Percentiles rank a stretch among this genome's conserved stretches.
phyloP scores from a whole-genome alignment of 1,140 invertebrate species.

The Drepana arcuata region DNA sequence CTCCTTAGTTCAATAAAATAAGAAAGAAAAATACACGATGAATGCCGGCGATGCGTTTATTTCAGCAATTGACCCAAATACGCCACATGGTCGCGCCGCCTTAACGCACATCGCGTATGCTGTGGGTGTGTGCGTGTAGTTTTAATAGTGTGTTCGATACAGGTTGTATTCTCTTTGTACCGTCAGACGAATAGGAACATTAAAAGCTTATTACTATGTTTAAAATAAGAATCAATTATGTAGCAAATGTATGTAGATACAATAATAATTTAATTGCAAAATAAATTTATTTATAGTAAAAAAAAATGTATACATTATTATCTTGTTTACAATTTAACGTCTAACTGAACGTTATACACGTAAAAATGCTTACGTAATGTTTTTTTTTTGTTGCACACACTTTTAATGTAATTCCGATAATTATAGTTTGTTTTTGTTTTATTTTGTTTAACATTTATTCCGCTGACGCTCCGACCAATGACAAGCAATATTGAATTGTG shows the following conservation, averaged over 20 bases:
- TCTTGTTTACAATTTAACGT: too few species aligned
- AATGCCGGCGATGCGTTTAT: constrained; percentile 33
- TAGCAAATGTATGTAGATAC: too few species aligned
- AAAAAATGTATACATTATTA: too few species aligned
- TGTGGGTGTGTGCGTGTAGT: constrained; percentile 19
- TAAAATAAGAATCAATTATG: too few species aligned
- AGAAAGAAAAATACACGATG: constrained; percentile 16
- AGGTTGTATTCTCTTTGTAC: constrained; percentile 28
- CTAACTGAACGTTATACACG: too few species aligned
- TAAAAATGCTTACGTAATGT: too few species aligned
- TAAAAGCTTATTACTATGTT: too few species aligned
- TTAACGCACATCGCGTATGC: constrained; percentile 32
- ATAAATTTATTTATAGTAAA: too few species aligned
- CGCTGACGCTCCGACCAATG: constrained; percentile 51
- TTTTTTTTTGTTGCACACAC: too few species aligned
- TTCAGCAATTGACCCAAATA: constrained; percentile 60
- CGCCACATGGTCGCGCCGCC: constrained; percentile 35
- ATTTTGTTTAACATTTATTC: constrained; percentile 12
- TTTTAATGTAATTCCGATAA: too few species aligned
- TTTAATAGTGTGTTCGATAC: constrained; percentile 20
- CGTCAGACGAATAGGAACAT: too few species aligned
- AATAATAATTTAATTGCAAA: too few species aligned
- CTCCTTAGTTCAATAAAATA: constrained; percentile 17
- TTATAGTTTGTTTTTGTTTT: background rate
- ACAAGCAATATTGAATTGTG: constrained; percentile 66